Conservation (phyloP, 2,888 invertebrate genomes). For the Cotesia congregata region DNA sequence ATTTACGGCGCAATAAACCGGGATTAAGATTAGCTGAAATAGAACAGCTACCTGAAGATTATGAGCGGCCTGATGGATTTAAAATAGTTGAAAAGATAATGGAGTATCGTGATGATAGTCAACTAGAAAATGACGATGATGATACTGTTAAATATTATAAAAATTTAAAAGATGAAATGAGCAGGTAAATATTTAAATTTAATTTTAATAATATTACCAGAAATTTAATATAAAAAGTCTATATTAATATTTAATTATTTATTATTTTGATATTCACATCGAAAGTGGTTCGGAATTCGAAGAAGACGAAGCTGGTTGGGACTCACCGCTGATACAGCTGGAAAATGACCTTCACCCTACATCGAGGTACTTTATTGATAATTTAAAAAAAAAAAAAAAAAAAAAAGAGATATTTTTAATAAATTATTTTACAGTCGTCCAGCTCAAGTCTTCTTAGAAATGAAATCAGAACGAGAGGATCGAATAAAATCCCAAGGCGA, state of each 20-base stretch:
- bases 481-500: slow-evolving; percentile 67
- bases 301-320: slow-evolving; percentile 74
- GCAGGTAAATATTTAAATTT: slow-evolving; percentile 66
- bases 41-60: slow-evolving; percentile 73
- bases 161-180: slow-evolving; percentile 70
- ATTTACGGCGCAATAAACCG: slow-evolving; percentile 76
- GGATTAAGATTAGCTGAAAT: slow-evolving; percentile 74
- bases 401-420: not conserved
- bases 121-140: slow-evolving; percentile 57
- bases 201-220: not conserved
- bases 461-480: slow-evolving; percentile 68
- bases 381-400: slow-evolving; percentile 26
- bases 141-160: slow-evolving; percentile 65
- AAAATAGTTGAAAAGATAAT: slow-evolving; percentile 74
- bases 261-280: slow-evolving; percentile 67
- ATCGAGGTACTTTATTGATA: slow-evolving; percentile 67
- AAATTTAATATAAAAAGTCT: slow-evolving; percentile 44
- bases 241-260: slow-evolving; percentile 60
- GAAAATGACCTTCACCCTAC: slow-evolving; percentile 69
- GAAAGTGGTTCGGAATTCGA: slow-evolving; percentile 72
- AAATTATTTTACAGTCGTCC: slow-evolving; percentile 28
- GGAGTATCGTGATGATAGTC: slow-evolving; percentile 64
- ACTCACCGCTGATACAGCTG: slow-evolving; percentile 72
- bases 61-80: slow-evolving; percentile 76
- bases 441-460: slow-evolving; percentile 65